Percentiles rank a stretch among this genome's conserved stretches.
Conservation (phyloP, 2,797 vertebrate species). For the Nannoperca obscura region DNA sequence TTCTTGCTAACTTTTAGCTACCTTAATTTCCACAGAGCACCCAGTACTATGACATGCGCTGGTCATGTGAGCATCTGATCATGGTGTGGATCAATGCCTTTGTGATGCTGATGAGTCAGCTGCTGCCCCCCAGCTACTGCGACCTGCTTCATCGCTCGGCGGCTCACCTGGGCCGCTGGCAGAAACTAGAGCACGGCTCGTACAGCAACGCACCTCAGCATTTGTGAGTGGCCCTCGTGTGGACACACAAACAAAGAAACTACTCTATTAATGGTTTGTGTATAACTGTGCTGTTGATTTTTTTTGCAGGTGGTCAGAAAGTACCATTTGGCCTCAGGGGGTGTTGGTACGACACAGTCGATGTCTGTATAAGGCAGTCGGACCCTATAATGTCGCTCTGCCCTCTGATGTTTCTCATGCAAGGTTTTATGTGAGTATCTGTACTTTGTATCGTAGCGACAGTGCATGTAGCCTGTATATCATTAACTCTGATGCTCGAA, state of each 20-base stretch:
- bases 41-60: slow-evolving; percentile 99
- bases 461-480: neutral
- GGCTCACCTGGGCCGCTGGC: slow-evolving; percentile 97
- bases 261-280: neutral
- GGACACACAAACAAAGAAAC: neutral
- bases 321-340: slow-evolving; percentile 98
- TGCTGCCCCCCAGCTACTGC: slow-evolving; percentile 97
- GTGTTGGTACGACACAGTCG: slow-evolving; percentile 97
- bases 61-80: slow-evolving; percentile 99
- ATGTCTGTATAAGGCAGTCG: slow-evolving; percentile 95
- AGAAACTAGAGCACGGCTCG: slow-evolving; percentile 96
- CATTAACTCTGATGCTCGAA: neutral
- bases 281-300: slow-evolving; percentile 46
- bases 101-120: slow-evolving; percentile 98
- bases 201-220: slow-evolving; percentile 98
- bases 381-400: slow-evolving; percentile 96
- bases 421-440: slow-evolving; percentile 96
- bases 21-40: slow-evolving; percentile 88
- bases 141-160: slow-evolving; percentile 97
- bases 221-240: slow-evolving; percentile 87
- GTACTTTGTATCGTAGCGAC: neutral
- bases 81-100: slow-evolving; percentile 99
- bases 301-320: slow-evolving; percentile 94
- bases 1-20: neutral
- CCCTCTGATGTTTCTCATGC: slow-evolving; percentile 98